These are phyloP conservation scores for Oscheius sp. DNA, from an alignment of 2,888 invertebrate species.

Conservation along the genomic window DNA sequence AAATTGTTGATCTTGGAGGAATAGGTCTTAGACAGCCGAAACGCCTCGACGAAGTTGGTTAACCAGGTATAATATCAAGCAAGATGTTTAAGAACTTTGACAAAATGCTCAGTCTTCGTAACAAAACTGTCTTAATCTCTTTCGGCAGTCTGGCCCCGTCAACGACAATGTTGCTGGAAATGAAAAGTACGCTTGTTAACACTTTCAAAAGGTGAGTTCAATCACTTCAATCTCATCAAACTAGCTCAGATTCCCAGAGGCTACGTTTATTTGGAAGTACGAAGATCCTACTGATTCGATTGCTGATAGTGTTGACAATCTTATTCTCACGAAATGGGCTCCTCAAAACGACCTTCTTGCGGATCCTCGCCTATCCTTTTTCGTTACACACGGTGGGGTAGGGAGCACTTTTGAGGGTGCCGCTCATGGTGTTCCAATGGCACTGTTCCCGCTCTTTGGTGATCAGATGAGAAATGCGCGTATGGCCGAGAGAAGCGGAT, in stretches of 20 bases:
- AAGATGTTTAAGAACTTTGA: slow-evolving; percentile 1
- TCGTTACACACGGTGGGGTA: slow-evolving; percentile 36
- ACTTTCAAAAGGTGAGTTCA: slow-evolving; percentile 28
- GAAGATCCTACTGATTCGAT: slow-evolving; percentile 45
- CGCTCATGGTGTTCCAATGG: slow-evolving; percentile 14
- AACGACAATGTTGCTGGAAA: slow-evolving; percentile 21
- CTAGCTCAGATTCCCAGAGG: slow-evolving; percentile 56
- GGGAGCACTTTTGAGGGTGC: slow-evolving; percentile 35
- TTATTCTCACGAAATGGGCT: slow-evolving; percentile 56
- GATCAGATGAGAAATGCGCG: slow-evolving; percentile 38
- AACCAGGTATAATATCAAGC: not conserved
- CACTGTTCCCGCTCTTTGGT: slow-evolving; percentile 32
- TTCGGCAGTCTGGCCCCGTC: slow-evolving; percentile 36
- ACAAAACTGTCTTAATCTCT: slow-evolving; percentile 33
- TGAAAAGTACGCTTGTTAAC: slow-evolving; percentile 30
- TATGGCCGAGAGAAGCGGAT: slow-evolving; percentile 32
- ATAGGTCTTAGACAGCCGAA: slow-evolving; percentile 28
- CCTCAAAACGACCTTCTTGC: slow-evolving; percentile 74
- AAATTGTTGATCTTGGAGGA: slow-evolving; percentile 36
- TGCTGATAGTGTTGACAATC: slow-evolving; percentile 40
- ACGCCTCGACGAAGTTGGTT: slow-evolving; percentile 23
- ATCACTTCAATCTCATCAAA: not conserved
- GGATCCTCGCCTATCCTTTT: slow-evolving; percentile 28
- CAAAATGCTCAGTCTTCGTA: slow-evolving; percentile 17
- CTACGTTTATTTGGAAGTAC: slow-evolving; percentile 64